Percentiles rank a stretch among this genome's conserved stretches.
These are phyloP conservation scores for Muricea muricata DNA, from an alignment of 92 coral and sea anemone species.

Conservation along the genomic window DNA sequence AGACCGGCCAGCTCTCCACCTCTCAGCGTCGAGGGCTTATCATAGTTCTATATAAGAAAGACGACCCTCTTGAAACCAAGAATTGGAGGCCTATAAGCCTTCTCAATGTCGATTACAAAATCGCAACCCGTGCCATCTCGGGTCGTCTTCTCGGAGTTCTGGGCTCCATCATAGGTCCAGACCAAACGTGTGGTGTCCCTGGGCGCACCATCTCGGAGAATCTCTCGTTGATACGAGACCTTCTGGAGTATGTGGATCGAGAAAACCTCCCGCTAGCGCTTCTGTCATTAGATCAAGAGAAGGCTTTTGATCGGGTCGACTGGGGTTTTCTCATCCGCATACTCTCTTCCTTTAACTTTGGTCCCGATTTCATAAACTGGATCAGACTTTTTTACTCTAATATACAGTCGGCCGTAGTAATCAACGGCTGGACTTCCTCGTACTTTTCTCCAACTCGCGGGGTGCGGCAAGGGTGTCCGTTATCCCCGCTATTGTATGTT, in stretches of 20 bases:
- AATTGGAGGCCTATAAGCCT: constrained; percentile 29
- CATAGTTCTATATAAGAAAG: constrained; percentile 36
- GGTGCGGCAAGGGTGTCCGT: constrained; percentile 4
- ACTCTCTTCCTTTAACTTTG: too few species aligned
- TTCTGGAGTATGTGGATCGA: not conserved
- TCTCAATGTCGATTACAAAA: constrained; percentile 28
- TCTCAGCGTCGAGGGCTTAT: constrained; percentile 14
- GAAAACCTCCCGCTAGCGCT: constrained; percentile 1
- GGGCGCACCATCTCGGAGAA: not conserved
- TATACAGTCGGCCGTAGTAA: not conserved
- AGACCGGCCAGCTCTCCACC: not conserved
- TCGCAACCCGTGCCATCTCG: not conserved
- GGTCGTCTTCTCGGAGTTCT: constrained; percentile 13
- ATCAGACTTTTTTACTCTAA: not conserved
- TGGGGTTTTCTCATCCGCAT: too few species aligned
- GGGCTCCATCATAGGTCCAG: not conserved
- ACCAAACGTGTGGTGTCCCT: constrained; percentile 10
- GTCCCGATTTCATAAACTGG: too few species aligned
- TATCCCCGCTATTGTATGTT: constrained; percentile 3
- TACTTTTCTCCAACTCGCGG: not conserved
- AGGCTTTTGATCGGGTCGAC: not conserved
- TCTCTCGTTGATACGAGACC: not conserved
- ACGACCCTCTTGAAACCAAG: not conserved
- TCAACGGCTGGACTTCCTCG: not conserved
- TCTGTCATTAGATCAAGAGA: constrained; percentile 21